phyloP scores from a whole-genome alignment of 2,113 vertebrate species.

The Epinephelus fuscoguttatus region DNA sequence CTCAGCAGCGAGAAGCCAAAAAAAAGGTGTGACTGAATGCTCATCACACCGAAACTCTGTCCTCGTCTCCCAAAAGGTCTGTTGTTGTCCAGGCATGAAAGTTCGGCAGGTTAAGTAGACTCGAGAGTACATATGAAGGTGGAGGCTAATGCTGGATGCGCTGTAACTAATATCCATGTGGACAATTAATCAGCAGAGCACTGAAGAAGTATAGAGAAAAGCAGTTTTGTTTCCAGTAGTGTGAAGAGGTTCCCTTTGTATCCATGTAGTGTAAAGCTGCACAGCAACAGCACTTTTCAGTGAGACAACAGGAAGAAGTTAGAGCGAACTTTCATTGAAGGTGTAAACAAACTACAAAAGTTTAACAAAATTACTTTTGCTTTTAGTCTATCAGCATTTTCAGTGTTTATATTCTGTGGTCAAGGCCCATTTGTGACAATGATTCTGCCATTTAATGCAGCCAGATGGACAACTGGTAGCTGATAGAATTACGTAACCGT shows the following conservation, averaged over 20 bases:
- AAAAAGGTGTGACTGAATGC: slow-evolving; percentile 70
- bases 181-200: slow-evolving; percentile 35
- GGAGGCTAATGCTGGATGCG: slow-evolving; percentile 7
- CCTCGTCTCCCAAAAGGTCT: slow-evolving; percentile 36
- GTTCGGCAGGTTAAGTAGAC: slow-evolving; percentile 48
- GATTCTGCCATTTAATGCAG: slow-evolving; percentile 21
- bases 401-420: background rate
- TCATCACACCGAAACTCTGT: slow-evolving; percentile 57
- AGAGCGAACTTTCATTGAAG: background rate
- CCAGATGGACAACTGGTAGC: background rate
- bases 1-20: slow-evolving; percentile 65
- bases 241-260: background rate
- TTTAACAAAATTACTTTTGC: no score
- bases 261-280: background rate
- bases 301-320: background rate
- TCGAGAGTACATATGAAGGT: slow-evolving; percentile 20
- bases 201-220: slow-evolving; percentile 10
- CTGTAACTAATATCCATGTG: background rate
- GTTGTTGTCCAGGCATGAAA: slow-evolving; percentile 73
- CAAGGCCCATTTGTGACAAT: background rate
- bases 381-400: background rate
- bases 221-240: background rate
- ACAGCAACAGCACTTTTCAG: background rate
- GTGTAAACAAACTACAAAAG: background rate
- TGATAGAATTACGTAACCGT: slow-evolving; percentile 8